Base-by-base conservation (phyloP, 2,797 vertebrate genomes). In the Bovichtus variegatus region DNA sequence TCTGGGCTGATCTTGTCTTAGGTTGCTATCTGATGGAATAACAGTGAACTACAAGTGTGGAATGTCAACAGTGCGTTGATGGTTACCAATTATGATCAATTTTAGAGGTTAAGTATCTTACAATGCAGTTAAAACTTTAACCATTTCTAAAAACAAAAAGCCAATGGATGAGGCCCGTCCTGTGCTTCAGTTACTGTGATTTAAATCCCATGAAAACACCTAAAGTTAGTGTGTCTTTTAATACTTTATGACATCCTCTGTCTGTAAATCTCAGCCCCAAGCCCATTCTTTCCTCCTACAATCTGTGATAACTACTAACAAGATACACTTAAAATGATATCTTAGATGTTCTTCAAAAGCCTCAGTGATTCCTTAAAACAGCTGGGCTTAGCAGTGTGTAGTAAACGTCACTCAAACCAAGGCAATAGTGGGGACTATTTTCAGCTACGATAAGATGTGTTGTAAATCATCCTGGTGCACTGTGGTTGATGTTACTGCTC, bases 11-110 rank as follows among this genome's bases (percentile, higher is more conserved):
- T 1, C 49, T 71, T 80, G 74, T 88, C 23, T 78, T 43, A 69
- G 54, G 59, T 49, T 55, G 80, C 78, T 85, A 88, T 78, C 88
- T 89, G 29, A 25, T 78, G 85, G 74, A 31, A 15, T 4, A n/a
- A 40, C 9, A 61, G 31, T 61, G 61, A 84, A 77, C 7, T 79
- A 25, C 76, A 79, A 11, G 51, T 23, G 0, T 41, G 16, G 2
- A 11, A 23, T 31, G 16, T 2, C 3, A 36, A 36, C 55, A 21
- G 18, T 25, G 43, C 15, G 41, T 46, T 10, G 11, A 6, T 7
- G 15, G 57, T 54, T 19, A 43, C 23, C 19, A 58, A 2, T 10
- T n/a, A 23, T 44, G 44, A 21, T 54, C 13, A 31, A 61, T 55
- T 6, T 12, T 18, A 27, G 4, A 38, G 49, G n/a, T n/a, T n/a